Evolutionary conservation across 2,888 invertebrate genomes (phyloP).

Genomic region (Autographa pulchrina): DNA sequence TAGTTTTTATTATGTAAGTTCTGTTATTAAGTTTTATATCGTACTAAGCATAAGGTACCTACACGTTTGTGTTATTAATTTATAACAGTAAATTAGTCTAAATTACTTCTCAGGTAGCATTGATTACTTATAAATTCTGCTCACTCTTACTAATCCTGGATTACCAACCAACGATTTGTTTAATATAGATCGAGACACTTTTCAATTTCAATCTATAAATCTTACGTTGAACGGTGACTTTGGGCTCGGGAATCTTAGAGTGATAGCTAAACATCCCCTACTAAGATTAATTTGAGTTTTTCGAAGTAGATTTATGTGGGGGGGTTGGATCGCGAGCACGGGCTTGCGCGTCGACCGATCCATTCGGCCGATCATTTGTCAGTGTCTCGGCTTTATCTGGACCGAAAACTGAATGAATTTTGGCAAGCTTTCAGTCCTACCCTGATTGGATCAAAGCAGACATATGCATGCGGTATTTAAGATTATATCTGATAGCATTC

Average conservation of each 20-base stretch:
- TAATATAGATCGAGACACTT: conserved; percentile 35
- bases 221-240: conserved; percentile 45
- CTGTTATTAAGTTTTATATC: no score
- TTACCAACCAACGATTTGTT: background rate
- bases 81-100: no score
- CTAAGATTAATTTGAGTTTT: conserved; percentile 83
- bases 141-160: conserved; percentile 34
- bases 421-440: conserved; percentile 60
- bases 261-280: conserved; percentile 68
- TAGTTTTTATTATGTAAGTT: no score
- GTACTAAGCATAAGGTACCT: no score
- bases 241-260: conserved; percentile 48
- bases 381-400: conserved; percentile 79
- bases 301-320: conserved; percentile 80
- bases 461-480: conserved; percentile 48
- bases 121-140: conserved; percentile 11
- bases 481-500: conserved; percentile 8
- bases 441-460: conserved; percentile 48
- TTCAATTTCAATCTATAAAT: conserved; percentile 61
- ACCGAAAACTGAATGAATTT: conserved; percentile 78
- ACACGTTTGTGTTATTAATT: no score
- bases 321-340: conserved; percentile 73
- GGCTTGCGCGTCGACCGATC: conserved; percentile 71
- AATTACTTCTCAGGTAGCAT: background rate
- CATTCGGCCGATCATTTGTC: conserved; percentile 78